Base-by-base conservation (phyloP, 2,113 vertebrate genomes). In the Sorex araneus region DNA sequence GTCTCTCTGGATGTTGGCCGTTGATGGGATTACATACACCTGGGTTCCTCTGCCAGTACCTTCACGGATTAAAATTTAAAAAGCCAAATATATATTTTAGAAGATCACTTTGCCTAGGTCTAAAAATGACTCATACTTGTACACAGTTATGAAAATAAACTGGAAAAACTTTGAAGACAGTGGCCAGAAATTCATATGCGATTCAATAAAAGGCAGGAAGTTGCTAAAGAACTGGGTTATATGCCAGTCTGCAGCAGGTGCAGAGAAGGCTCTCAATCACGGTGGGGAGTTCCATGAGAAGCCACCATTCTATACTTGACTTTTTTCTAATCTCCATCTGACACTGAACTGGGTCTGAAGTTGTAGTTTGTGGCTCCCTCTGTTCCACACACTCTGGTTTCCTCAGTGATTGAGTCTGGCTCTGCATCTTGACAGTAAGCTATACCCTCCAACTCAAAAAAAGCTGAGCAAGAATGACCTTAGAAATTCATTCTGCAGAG, bases 391-490 rank as follows among this genome's bases (percentile, higher is more conserved):
- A 89, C 78, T 92, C 89, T 81, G n/a, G 83, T 89, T 94, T 86
- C 92, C 86, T 96, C 3, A 0, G n/a, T 95, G 96, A 95, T 95
- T 94, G 89, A 93, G 87, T 84, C 93, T 96, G 95, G 96, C 95
- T 94, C 69, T 60, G 76, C 32, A 93, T 92, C 95, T 96, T 94
- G 16, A 97, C 92, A 95, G 84, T 94, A 93, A 96, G 89, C 40
- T 74, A 79, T 94, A 92, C 90, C 94, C 96, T 96, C 94, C 95
- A 96, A 78, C 87, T 96, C 90, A 94, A 92, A 95, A 93, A 92
- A 96, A 96, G 94, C 87, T 76, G 90, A 47, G 43, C 88, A 94
- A 76, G 93, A 91, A 60, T 96, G 94, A 83, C 2, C 10, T 78
- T 97, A 88, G 96, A 90, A 95, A 89, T 45, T 96, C 63, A 63